These are phyloP conservation scores for Ammodytes dubius DNA, from an alignment of 2,113 vertebrate genomes.

Conservation along the genomic window DNA sequence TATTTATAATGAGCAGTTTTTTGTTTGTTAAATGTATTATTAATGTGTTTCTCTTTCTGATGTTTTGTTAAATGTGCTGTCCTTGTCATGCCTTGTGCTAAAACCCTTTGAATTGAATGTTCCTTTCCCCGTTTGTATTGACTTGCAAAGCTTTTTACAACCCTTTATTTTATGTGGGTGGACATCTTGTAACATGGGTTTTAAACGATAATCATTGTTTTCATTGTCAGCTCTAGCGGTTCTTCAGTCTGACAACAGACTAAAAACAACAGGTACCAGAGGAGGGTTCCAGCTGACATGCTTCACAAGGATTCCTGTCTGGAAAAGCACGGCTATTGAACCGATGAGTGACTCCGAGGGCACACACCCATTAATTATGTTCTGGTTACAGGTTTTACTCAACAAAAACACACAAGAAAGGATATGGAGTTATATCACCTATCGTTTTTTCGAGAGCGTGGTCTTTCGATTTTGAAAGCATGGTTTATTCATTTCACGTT, in stretches of 20 bases:
- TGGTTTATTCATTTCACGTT: too few species aligned
- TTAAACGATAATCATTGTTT: neutral
- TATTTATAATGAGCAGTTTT: neutral
- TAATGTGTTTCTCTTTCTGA: neutral
- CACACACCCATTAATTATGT: neutral
- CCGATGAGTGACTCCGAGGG: neutral
- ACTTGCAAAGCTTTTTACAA: neutral
- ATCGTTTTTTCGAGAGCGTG: too few species aligned
- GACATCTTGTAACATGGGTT: neutral
- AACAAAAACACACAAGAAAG: neutral
- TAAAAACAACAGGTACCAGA: neutral
- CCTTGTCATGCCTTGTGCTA: neutral
- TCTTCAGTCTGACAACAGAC: conserved; percentile 8
- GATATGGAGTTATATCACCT: too few species aligned
- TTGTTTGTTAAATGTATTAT: neutral
- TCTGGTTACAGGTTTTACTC: conserved; percentile 1
- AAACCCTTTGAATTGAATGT: neutral
- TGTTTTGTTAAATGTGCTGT: too few species aligned
- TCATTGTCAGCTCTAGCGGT: neutral
- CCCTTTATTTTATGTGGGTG: neutral
- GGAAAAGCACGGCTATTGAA: neutral
- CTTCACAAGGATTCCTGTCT: neutral
- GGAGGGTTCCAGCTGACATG: neutral
- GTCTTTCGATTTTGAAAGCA: too few species aligned
- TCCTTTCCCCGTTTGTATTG: neutral